Evolutionary conservation across 2,888 invertebrate genomes (phyloP), one percentile per base, ranked within the genome.

Genomic region (Acleris emargana): DNA sequence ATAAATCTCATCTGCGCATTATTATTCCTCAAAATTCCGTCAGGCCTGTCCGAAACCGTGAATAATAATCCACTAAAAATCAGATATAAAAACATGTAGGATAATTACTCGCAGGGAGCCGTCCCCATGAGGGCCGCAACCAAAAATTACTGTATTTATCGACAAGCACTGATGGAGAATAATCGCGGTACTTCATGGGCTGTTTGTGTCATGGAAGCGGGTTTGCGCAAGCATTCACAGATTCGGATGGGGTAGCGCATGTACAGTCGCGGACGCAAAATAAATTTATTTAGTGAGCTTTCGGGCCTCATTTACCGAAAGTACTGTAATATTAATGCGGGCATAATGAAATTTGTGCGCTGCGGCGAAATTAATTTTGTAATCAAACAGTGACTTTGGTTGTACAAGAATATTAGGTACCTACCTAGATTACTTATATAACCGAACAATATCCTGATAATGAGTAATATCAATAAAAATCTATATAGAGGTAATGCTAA

Each of bases 221-320:
- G 91, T 91, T 92, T 92, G 91, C 81, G 92, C 91, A 92, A 92
- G 91, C 92, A 92, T 92, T 91, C 92, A 92, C 90, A 90, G 91
- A 92, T 91, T 92, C 91, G 82, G 89, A 87, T 90, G 84, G 91
- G 92, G 91, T 89, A 87, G 83, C 76, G 72, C 64, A 49, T 62
- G 88, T 88, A 92, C 86, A 79, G 82, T 80, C 80, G 79, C 2
- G 71, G n/a, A 51, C 17, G 45, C 25, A 25, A 43, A 42, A 45
- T 45, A 78, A 77, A 55, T 57, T 59, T 22, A 64, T 64, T 53
- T 13, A 42, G 17, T 52, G 47, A 67, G 51, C 47, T 54, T 62
- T 52, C 28, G 53, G 61, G 42, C 13, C 25, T 50, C 50, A 55
- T 53, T 67, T 67, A n/a, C 55, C 7, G 32, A 52, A 50, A 52